Conservation (phyloP, 2,113 vertebrate species). For the Pedetes capensis region DNA sequence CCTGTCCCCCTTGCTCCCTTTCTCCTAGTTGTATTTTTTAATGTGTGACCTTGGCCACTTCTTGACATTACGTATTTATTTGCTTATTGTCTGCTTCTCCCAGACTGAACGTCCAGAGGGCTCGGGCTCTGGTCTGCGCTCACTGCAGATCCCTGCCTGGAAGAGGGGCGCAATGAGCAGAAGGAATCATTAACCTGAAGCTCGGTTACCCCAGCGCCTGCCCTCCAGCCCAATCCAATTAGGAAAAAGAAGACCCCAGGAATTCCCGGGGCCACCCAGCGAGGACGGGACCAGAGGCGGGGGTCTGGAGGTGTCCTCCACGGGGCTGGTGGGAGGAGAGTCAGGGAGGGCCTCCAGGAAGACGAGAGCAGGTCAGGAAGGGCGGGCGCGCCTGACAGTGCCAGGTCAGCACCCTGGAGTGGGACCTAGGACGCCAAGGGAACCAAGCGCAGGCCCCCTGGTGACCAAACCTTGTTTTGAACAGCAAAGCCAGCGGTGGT, state of each 20-base stretch:
- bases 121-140: neutral
- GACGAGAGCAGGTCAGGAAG: too few relatives aligned
- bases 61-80: neutral
- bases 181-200: neutral
- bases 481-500: fast-evolving
- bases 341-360: neutral
- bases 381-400: too few relatives aligned
- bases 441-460: neutral
- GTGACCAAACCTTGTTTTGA: neutral
- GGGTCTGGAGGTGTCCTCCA: neutral
- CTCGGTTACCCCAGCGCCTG: neutral
- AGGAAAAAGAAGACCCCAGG: neutral
- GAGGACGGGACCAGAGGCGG: neutral
- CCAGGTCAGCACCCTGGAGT: neutral
- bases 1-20: neutral
- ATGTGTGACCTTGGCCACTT: neutral
- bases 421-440: too few relatives aligned
- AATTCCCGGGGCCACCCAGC: neutral
- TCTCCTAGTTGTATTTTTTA: neutral
- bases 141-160: neutral
- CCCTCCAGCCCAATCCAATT: neutral
- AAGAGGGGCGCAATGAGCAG: neutral
- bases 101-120: neutral
- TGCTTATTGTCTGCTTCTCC: neutral
- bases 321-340: too few relatives aligned